Percentiles rank a stretch among this genome's conserved stretches.
Evolutionary conservation across 2,888 invertebrate genomes (phyloP).

Genomic region (Eupithecia insigniata): DNA sequence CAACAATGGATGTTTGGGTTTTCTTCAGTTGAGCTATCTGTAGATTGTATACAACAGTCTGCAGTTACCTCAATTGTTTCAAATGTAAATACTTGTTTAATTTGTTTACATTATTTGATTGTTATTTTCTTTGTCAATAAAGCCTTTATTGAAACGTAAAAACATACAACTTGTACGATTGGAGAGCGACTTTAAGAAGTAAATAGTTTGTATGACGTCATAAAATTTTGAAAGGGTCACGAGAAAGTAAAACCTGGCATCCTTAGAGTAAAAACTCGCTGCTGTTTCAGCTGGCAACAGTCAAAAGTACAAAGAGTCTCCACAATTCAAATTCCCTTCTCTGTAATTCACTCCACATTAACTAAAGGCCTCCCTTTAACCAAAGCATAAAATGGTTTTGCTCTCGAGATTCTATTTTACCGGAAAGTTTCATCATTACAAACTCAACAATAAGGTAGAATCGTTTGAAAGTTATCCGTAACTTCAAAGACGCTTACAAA

Average conservation of each 20-base stretch:
- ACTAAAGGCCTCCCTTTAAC: constrained; percentile 2
- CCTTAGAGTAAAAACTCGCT: too few species aligned
- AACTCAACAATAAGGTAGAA: constrained; percentile 34
- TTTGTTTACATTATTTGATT: too few species aligned
- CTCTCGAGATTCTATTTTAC: constrained; percentile 26
- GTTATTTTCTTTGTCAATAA: too few species aligned
- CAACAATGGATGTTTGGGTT: too few species aligned
- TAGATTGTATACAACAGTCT: too few species aligned
- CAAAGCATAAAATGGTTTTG: constrained; percentile 22
- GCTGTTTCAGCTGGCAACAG: too few species aligned
- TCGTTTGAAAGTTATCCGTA: constrained; percentile 30
- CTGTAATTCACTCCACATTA: constrained; percentile 11
- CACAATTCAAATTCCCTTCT: neutral
- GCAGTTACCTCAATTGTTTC: too few species aligned
- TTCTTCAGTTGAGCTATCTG: too few species aligned
- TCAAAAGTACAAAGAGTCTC: neutral
- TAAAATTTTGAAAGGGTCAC: neutral
- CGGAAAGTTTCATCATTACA: constrained; percentile 37
- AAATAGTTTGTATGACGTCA: neutral
- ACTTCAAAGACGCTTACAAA: constrained; percentile 27
- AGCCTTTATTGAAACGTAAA: too few species aligned
- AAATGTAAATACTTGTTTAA: too few species aligned
- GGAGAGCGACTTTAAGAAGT: neutral
- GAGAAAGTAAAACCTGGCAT: too few species aligned
- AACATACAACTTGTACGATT: neutral